Evolutionary conservation across 2,797 vertebrate species (phyloP).

Genomic region (Poeciliopsis turneri): DNA sequence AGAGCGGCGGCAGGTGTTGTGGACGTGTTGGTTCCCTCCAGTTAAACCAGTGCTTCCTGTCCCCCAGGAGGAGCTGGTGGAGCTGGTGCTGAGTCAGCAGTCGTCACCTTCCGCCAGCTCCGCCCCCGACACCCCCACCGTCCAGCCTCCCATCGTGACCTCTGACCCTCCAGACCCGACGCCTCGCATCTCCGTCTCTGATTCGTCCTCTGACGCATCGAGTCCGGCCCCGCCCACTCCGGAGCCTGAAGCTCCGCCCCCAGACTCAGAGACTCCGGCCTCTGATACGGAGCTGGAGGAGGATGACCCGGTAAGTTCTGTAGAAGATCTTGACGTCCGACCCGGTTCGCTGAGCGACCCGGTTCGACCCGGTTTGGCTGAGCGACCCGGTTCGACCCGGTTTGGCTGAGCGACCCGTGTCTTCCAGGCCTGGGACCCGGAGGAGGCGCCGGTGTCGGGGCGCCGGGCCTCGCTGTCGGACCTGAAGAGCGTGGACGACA

Average conservation of each 20-base stretch:
- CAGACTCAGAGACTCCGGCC: slow-evolving; percentile 14
- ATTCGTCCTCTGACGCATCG: not conserved
- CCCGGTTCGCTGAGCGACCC: not conserved
- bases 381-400: no score
- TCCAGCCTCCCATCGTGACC: slow-evolving; percentile 17
- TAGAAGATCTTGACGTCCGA: not conserved
- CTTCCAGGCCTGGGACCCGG: slow-evolving; percentile 83
- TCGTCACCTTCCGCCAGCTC: slow-evolving; percentile 65
- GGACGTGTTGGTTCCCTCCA: not conserved
- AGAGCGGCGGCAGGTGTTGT: not conserved
- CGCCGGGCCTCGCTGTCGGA: slow-evolving; percentile 92
- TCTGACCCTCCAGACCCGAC: not conserved
- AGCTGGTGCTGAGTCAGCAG: slow-evolving; percentile 89
- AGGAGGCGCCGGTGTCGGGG: slow-evolving; percentile 83
- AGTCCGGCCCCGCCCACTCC: slow-evolving; percentile 4
- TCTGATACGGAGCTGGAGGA: slow-evolving; percentile 60
- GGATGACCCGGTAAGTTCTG: slow-evolving; percentile 80
- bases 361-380: no score
- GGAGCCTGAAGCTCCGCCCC: slow-evolving; percentile 32
- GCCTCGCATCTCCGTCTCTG: slow-evolving; percentile 5
- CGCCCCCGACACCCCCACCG: slow-evolving; percentile 25
- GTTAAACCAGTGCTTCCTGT: not conserved
- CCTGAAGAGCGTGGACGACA: slow-evolving; percentile 84
- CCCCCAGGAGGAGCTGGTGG: slow-evolving; percentile 88
- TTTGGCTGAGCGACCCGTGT: not conserved